These are phyloP conservation scores for Lycocorax pyrrhopterus DNA, from an alignment of 2,113 vertebrate genomes.

Conservation along the genomic window DNA sequence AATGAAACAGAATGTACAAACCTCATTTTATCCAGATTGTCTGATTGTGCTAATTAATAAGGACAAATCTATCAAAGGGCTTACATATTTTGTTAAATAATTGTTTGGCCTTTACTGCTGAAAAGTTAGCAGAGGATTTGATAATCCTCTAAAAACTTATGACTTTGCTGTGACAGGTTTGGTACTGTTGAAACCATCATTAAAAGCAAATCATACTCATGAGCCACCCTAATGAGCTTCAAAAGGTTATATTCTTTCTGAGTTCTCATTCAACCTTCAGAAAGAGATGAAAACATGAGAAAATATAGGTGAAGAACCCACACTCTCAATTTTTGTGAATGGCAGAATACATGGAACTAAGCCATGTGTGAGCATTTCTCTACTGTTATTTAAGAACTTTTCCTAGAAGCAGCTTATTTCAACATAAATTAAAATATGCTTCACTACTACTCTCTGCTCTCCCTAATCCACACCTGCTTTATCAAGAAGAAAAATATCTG, in stretches of 20 bases:
- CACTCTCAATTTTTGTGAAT: neutral
- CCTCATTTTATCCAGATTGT: neutral
- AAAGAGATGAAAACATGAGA: neutral
- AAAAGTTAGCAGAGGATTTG: neutral
- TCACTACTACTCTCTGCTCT: neutral
- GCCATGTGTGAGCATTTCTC: neutral
- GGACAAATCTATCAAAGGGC: neutral
- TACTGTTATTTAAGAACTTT: neutral
- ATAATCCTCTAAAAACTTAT: neutral
- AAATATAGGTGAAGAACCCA: neutral
- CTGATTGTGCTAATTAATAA: neutral
- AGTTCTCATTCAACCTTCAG: neutral
- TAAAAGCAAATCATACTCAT: neutral
- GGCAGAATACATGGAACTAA: neutral
- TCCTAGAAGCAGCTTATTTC: neutral
- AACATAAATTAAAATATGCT: neutral
- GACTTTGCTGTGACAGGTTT: neutral
- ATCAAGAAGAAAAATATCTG: neutral
- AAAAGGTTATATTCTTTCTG: neutral
- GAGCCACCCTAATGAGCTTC: neutral
- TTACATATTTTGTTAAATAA: neutral
- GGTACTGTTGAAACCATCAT: neutral
- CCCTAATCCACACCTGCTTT: neutral
- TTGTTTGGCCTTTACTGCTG: neutral
- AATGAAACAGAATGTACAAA: neutral